Conservation (phyloP, 2,113 vertebrate species). For the Fukomys damarensis region DNA sequence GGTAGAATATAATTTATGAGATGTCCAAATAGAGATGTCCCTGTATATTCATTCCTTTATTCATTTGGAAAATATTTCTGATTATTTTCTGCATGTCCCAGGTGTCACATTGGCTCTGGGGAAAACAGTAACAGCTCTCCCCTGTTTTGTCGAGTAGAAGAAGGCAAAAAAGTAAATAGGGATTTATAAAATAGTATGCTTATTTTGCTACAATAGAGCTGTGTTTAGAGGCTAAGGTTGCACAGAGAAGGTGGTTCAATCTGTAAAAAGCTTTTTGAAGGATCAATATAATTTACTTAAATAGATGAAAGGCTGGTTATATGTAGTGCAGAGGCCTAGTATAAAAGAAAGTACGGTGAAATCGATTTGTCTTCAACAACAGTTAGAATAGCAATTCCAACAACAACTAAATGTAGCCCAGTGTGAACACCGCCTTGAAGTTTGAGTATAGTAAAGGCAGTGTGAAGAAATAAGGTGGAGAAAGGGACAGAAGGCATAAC, state of each 20-base stretch:
- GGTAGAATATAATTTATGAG: slow-evolving; percentile 15
- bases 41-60: background rate
- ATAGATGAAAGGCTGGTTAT: background rate
- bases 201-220: background rate
- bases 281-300: background rate
- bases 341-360: background rate
- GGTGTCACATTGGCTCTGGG: background rate
- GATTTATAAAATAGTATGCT: background rate
- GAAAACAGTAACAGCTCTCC: background rate
- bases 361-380: no score
- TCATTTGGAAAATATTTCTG: slow-evolving; percentile 22
- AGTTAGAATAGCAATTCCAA: background rate
- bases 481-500: background rate
- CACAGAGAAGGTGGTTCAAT: background rate
- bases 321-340: background rate
- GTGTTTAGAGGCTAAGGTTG: background rate
- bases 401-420: background rate
- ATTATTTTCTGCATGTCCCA: background rate
- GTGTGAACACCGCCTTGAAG: background rate
- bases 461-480: background rate
- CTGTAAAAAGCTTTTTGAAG: background rate
- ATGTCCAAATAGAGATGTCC: background rate
- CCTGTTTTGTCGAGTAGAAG: background rate
- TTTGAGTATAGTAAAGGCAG: background rate
- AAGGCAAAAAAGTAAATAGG: background rate